phyloP scores from a whole-genome alignment of 1,140 invertebrate species.

The Euura saliciscinereae region DNA sequence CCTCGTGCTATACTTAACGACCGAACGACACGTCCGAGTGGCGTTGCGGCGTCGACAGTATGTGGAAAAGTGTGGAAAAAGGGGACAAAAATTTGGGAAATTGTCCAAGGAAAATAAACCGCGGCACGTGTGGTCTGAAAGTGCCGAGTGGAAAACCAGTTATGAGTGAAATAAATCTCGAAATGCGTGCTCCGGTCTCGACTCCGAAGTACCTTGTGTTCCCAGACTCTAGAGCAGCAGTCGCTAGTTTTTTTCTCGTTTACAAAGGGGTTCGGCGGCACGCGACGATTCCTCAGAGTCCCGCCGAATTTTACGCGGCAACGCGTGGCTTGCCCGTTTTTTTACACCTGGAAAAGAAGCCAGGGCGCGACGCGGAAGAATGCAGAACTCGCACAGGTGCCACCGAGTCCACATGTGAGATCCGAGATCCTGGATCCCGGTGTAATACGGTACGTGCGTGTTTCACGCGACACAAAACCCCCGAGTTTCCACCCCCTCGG shows the following conservation, averaged over 20 bases:
- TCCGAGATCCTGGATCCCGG: not conserved
- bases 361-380: not conserved
- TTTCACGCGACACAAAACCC: not conserved
- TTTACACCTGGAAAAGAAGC: not conserved
- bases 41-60: too few species aligned
- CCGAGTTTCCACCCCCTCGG: not conserved
- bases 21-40: too few species aligned
- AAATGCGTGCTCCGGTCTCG: not conserved
- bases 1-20: too few species aligned
- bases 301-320: too few species aligned
- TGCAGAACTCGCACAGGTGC: constrained; percentile 8
- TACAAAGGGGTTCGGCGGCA: not conserved
- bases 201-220: not conserved
- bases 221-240: not conserved
- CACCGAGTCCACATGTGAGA: constrained; percentile 3
- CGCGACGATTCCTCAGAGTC: too few species aligned
- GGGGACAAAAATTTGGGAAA: not conserved
- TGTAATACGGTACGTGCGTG: not conserved
- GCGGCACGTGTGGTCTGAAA: not conserved
- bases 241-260: not conserved
- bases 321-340: too few species aligned
- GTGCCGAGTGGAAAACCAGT: not conserved
- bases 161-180: constrained; percentile 7
- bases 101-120: not conserved
- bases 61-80: too few species aligned